A percentile compares a stretch with the other conserved stretches of the same genome.
Conservation (phyloP, 2,113 vertebrate species). For the Mustelus asterias region DNA sequence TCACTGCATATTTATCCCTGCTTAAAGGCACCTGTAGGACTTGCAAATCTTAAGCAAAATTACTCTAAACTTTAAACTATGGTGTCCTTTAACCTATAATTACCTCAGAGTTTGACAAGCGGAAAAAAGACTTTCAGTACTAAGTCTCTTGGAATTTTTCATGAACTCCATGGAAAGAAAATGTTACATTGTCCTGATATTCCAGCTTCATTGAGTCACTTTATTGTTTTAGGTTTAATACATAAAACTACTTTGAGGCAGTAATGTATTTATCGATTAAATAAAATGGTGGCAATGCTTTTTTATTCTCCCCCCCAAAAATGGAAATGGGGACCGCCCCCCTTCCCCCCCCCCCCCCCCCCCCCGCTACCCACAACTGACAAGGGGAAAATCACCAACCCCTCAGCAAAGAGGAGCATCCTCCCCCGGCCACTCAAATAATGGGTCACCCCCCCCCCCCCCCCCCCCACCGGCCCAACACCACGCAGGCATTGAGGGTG, state of each 20-base stretch:
- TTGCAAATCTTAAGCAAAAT: constrained; percentile 64
- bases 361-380: too few relatives aligned
- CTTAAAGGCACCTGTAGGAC: constrained; percentile 73
- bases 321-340: too few relatives aligned
- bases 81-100: constrained; percentile 8
- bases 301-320: background rate
- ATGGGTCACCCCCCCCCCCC: too few relatives aligned
- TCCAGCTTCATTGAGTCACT: background rate
- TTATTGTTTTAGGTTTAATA: background rate
- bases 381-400: too few relatives aligned
- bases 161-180: background rate
- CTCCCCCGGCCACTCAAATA: too few relatives aligned
- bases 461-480: too few relatives aligned
- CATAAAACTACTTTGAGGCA: background rate
- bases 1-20: constrained; percentile 72
- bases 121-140: background rate
- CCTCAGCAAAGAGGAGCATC: too few relatives aligned
- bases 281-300: background rate
- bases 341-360: too few relatives aligned
- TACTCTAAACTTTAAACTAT: background rate
- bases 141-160: background rate
- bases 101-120: constrained; percentile 22
- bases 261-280: background rate
- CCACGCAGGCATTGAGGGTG: too few relatives aligned
- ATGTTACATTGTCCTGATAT: background rate